Conservation (phyloP, 2,888 invertebrate species). For the Seira ritae region DNA sequence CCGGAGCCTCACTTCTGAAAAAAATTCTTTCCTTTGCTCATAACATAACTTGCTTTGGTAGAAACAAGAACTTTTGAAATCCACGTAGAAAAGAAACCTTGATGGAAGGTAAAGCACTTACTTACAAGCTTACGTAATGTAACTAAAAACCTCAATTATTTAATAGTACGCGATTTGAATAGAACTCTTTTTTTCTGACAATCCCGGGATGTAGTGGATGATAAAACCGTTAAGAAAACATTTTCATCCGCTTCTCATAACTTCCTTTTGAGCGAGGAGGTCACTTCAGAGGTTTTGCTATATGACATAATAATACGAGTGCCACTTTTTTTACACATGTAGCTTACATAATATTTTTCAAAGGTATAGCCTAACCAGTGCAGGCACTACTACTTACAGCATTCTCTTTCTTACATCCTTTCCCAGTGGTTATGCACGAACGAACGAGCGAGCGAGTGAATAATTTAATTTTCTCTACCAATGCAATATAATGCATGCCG, state of each 20-base stretch:
- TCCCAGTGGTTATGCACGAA: conserved; percentile 3
- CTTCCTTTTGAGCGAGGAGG: conserved; percentile 27
- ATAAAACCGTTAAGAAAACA: conserved; percentile 50
- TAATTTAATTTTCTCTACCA: neutral
- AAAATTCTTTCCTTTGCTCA: too few species aligned
- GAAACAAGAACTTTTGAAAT: too few species aligned
- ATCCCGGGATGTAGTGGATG: conserved; percentile 15
- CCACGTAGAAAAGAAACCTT: too few species aligned
- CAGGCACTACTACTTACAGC: too few species aligned
- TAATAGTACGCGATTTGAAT: neutral
- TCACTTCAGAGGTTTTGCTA: conserved; percentile 35
- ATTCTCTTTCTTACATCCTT: conserved; percentile 1
- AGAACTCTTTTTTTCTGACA: neutral
- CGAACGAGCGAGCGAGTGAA: neutral
- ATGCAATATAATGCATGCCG: too few species aligned
- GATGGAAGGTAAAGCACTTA: too few species aligned
- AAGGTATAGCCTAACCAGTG: neutral
- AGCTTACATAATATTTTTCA: neutral
- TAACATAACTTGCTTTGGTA: too few species aligned
- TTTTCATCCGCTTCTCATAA: conserved; percentile 56
- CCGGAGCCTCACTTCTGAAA: too few species aligned
- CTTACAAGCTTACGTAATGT: too few species aligned
- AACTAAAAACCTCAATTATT: neutral
- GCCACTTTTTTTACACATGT: neutral
- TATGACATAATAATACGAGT: conserved; percentile 1